Conservation (phyloP, 2,888 invertebrate species). For the Dynastes maya region DNA sequence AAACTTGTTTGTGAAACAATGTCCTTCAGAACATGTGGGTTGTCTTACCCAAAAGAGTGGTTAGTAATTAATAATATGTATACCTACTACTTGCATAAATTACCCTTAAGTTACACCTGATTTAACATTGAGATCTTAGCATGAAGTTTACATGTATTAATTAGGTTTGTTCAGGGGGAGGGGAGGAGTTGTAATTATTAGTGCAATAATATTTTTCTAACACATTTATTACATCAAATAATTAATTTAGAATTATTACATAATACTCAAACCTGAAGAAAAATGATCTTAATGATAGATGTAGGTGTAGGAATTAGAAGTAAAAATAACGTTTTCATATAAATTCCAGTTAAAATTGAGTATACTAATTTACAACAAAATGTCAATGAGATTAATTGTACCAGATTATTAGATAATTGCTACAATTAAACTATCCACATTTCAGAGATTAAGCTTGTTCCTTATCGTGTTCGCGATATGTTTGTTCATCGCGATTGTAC, state of each 20-base stretch:
- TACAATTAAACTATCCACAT: not conserved
- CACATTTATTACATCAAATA: not conserved
- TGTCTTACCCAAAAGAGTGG: constrained; percentile 22
- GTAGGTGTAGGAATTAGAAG: not conserved
- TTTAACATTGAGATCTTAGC: not conserved
- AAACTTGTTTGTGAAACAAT: constrained; percentile 29
- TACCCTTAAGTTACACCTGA: constrained; percentile 1
- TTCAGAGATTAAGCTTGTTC: too few species aligned
- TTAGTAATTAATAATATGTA: constrained; percentile 19
- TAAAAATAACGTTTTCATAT: not conserved
- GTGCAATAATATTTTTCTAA: too few species aligned
- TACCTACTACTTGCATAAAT: not conserved
- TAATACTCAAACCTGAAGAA: not conserved
- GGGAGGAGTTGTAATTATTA: too few species aligned
- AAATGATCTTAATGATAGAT: too few species aligned
- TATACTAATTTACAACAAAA: not conserved
- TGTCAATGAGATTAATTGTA: constrained; percentile 10
- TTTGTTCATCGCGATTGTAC: too few species aligned
- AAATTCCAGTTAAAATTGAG: not conserved
- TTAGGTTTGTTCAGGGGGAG: too few species aligned
- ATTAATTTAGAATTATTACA: not conserved
- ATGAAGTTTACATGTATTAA: not conserved
- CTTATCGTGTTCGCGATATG: too few species aligned
- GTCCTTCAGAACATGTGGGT: constrained; percentile 28
- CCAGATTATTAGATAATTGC: not conserved